Evolutionary conservation across 2,113 vertebrate species (phyloP).

Genomic region (Cyanoliseus patagonus): DNA sequence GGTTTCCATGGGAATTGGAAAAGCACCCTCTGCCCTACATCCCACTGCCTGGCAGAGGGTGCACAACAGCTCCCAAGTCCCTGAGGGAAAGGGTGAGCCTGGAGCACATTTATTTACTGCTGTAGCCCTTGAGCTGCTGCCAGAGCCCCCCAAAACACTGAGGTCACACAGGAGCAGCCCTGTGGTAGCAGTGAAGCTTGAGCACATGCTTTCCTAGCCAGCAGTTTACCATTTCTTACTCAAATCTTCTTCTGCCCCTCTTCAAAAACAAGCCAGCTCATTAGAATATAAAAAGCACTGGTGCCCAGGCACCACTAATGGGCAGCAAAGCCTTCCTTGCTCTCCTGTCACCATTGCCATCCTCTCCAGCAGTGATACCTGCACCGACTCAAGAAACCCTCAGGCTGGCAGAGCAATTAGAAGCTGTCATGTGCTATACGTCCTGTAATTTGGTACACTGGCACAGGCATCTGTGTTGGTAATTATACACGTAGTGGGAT

Average conservation of each 20-base stretch:
- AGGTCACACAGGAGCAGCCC: accelerated
- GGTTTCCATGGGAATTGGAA: neutral
- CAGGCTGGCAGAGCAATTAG: neutral
- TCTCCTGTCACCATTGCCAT: neutral
- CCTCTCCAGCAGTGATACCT: neutral
- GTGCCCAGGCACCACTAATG: accelerated
- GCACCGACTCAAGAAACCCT: neutral
- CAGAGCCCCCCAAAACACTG: neutral
- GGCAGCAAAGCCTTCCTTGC: neutral
- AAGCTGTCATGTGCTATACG: neutral
- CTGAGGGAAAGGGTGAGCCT: accelerated
- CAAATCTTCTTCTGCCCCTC: neutral
- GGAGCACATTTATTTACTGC: neutral
- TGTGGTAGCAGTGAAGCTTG: neutral
- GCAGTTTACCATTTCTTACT: neutral
- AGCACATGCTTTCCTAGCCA: neutral
- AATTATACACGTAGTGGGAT: neutral
- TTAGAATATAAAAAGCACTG: neutral
- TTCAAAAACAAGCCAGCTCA: neutral
- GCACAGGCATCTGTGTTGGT: neutral
- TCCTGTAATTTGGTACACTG: neutral
- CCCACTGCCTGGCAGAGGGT: neutral
- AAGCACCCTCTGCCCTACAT: neutral
- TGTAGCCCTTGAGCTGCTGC: neutral
- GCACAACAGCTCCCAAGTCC: accelerated